Conservation (phyloP, 2,888 invertebrate species). For the Andrena haemorrhoa region DNA sequence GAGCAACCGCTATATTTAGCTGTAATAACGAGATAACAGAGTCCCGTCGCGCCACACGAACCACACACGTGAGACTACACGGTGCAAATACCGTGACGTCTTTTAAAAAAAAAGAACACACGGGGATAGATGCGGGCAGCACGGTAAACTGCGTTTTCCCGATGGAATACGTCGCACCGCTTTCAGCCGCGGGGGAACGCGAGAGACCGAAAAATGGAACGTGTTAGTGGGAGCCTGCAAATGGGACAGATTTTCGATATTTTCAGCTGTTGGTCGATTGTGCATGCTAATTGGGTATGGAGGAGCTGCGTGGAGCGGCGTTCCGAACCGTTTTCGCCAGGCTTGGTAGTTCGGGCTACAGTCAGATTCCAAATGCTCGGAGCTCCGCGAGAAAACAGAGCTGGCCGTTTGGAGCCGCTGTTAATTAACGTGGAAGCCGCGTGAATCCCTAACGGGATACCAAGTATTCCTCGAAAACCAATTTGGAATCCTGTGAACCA, state of each 20-base stretch:
- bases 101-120: constrained; percentile 12
- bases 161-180: background rate
- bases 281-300: background rate
- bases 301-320: background rate
- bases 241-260: constrained; percentile 10
- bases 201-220: background rate
- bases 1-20: constrained; percentile 72
- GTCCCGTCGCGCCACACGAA: constrained; percentile 37
- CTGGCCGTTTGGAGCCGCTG: background rate
- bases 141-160: background rate
- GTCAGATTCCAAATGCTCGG: too few species aligned
- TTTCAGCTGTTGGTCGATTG: background rate
- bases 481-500: background rate
- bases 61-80: constrained; percentile 53
- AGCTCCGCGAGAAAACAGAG: background rate
- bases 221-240: background rate
- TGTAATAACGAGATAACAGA: constrained; percentile 68
- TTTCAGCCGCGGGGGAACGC: background rate
- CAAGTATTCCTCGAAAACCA: constrained; percentile 1
- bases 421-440: constrained; percentile 6
- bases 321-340: background rate
- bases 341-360: too few species aligned
- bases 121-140: background rate
- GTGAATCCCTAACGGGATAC: constrained; percentile 4
- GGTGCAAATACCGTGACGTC: constrained; percentile 19